A percentile compares a stretch with the other conserved stretches of the same genome.
phyloP scores from a whole-genome alignment of 2,113 vertebrate genomes.

The Odocoileus virginianus region DNA sequence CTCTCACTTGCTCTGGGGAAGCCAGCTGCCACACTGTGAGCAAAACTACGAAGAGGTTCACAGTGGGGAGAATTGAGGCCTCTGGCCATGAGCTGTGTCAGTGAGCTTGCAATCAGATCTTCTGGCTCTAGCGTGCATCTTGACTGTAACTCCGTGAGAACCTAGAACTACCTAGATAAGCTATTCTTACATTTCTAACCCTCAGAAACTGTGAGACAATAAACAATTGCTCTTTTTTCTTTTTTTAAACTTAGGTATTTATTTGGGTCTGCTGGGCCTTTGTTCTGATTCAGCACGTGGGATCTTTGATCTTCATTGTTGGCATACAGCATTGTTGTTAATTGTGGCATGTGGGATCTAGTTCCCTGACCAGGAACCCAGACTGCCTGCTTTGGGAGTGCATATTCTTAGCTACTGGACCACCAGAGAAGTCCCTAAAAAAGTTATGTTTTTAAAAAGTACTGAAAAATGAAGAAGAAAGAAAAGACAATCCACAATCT shows the following conservation, averaged over 20 bases:
- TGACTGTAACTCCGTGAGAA: background rate
- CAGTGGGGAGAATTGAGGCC: background rate
- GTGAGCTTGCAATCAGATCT: background rate
- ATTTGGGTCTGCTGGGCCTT: background rate
- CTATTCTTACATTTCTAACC: background rate
- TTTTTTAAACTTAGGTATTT: background rate
- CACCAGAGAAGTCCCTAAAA: background rate
- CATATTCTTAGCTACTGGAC: background rate
- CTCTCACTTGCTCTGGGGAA: background rate
- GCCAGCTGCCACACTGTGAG: background rate
- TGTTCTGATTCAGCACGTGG: background rate
- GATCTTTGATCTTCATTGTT: background rate
- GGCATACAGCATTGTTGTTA: background rate
- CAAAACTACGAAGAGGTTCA: background rate
- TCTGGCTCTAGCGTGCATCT: background rate
- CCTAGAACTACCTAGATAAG: background rate
- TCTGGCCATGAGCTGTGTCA: background rate
- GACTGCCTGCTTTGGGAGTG: background rate
- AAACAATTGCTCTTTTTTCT: background rate
- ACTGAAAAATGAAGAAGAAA: background rate
- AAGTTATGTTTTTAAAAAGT: background rate
- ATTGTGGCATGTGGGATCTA: background rate
- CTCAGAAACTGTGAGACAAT: background rate
- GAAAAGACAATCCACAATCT: background rate
- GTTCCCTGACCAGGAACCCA: background rate